Percentiles rank a stretch among this genome's conserved stretches.
These are phyloP conservation scores for Harpagifer antarcticus DNA, from an alignment of 2,797 vertebrate genomes.

Conservation along the genomic window DNA sequence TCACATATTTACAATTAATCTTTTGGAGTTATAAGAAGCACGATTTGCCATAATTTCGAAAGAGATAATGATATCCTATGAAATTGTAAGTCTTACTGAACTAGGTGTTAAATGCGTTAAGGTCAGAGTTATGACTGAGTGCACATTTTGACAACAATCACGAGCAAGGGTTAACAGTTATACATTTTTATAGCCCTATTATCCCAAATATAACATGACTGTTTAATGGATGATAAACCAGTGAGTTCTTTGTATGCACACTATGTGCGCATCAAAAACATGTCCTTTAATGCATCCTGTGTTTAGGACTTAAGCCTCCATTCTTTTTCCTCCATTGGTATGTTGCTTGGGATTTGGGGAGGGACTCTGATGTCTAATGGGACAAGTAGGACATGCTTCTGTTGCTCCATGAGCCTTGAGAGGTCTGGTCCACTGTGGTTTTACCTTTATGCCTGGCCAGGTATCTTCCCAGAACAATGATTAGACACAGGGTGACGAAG, in stretches of 20 bases:
- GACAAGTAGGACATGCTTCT: conserved; percentile 41
- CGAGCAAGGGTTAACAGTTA: background rate
- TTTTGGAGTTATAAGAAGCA: background rate
- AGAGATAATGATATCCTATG: background rate
- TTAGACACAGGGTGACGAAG: conserved; percentile 98
- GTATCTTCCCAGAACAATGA: conserved; percentile 98
- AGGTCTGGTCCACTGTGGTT: conserved; percentile 45
- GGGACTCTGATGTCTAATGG: conserved; percentile 31
- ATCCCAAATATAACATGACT: background rate
- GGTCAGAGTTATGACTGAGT: background rate
- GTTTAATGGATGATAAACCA: background rate
- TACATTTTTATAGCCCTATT: background rate
- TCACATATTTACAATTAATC: too few relatives aligned
- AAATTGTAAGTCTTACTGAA: background rate
- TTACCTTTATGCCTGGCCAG: conserved; percentile 99
- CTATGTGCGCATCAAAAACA: background rate
- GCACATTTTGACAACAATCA: background rate
- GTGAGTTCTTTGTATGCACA: background rate
- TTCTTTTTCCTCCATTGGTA: conserved; percentile 10
- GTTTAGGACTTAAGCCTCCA: background rate
- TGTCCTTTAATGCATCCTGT: background rate
- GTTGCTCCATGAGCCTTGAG: conserved; percentile 22
- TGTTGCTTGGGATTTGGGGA: conserved; percentile 23
- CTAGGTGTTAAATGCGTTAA: too few relatives aligned
- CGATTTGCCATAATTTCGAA: background rate